phyloP scores from a whole-genome alignment of 2,888 invertebrate genomes.

The Cinara cedri region DNA sequence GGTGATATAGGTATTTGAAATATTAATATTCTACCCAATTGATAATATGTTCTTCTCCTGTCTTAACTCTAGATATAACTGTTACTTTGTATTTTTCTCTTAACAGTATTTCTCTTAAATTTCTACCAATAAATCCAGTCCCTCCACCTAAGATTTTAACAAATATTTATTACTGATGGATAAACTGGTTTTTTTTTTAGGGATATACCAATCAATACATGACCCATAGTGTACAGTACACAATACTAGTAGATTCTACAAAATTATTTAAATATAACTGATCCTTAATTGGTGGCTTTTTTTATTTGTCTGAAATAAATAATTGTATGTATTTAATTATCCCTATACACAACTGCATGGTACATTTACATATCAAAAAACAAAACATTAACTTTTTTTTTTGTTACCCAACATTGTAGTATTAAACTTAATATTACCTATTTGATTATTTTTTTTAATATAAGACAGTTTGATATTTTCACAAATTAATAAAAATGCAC shows the following conservation, averaged over 20 bases:
- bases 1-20: not conserved
- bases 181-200: not conserved
- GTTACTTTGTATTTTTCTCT: constrained; percentile 74
- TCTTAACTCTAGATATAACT: constrained; percentile 77
- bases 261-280: not conserved
- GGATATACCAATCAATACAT: constrained; percentile 17
- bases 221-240: constrained; percentile 3
- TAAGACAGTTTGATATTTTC: too few relatives aligned
- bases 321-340: not conserved
- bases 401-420: too few relatives aligned
- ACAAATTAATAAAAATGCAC: not conserved
- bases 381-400: too few relatives aligned
- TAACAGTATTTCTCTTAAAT: constrained; percentile 69
- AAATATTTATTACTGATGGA: not conserved
- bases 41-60: constrained; percentile 72
- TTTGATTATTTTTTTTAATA: too few relatives aligned
- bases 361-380: too few relatives aligned
- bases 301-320: not conserved
- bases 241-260: not conserved
- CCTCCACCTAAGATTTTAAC: constrained; percentile 56
- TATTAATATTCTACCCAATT: constrained; percentile 63
- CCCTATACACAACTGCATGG: not conserved
- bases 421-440: too few relatives aligned
- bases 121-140: constrained; percentile 66
- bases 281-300: not conserved